These are phyloP conservation scores for Ephestia elutella DNA, from an alignment of 1,140 invertebrate genomes.

Conservation along the genomic window DNA sequence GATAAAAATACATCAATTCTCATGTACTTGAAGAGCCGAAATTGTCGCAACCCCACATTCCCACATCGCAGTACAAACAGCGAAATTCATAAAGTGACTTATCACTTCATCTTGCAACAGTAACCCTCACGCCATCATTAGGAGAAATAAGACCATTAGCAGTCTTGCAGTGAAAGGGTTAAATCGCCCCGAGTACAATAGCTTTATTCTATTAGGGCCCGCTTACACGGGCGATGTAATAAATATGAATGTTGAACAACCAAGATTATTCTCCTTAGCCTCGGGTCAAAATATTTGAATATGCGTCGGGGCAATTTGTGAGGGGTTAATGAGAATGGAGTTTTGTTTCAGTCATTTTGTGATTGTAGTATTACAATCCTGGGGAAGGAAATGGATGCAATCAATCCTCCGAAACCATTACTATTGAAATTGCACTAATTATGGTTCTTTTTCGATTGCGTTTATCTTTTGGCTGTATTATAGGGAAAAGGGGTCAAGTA, in stretches of 20 bases:
- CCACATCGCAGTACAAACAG: conserved; percentile 34
- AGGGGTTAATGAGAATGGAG: conserved; percentile 53
- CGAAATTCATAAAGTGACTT: conserved; percentile 64
- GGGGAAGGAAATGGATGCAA: neutral
- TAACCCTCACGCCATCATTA: conserved; percentile 64
- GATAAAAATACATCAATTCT: neutral
- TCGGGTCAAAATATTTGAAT: conserved; percentile 74
- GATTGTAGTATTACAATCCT: conserved; percentile 18
- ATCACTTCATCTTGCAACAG: conserved; percentile 68
- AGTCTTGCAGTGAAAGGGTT: conserved; percentile 69
- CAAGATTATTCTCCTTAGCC: conserved; percentile 66
- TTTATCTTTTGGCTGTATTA: no score
- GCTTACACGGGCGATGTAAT: conserved; percentile 71
- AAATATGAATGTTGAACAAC: conserved; percentile 73
- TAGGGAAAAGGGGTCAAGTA: no score
- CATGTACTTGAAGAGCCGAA: neutral
- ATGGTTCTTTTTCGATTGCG: no score
- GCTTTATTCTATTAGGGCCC: conserved; percentile 67
- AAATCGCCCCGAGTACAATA: conserved; percentile 63
- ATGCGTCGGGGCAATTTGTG: conserved; percentile 62
- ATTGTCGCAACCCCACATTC: conserved; percentile 12
- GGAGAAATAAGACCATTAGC: conserved; percentile 71
- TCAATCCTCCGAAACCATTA: neutral
- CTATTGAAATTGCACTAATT: neutral
- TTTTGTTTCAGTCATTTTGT: conserved; percentile 8